Evolutionary conservation across 2,888 invertebrate genomes (phyloP).

Genomic region (Platycnemis pennipes): DNA sequence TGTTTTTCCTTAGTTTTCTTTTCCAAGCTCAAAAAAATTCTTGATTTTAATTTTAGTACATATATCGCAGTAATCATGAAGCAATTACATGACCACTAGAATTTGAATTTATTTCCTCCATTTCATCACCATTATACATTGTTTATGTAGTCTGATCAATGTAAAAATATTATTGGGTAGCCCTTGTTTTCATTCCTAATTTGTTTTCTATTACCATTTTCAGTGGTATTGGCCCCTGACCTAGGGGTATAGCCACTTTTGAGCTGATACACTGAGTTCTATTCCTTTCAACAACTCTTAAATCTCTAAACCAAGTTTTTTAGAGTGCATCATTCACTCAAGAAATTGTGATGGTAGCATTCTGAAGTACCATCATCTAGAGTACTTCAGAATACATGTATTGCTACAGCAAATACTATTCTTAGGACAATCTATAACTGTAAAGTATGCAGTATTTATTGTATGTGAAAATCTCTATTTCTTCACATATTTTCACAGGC

Average conservation of each 20-base stretch:
- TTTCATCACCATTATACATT: neutral
- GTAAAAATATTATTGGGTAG: neutral
- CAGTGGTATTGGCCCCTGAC: neutral
- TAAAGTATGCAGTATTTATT: neutral
- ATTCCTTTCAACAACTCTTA: neutral
- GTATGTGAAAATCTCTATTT: neutral
- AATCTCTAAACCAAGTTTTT: neutral
- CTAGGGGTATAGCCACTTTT: neutral
- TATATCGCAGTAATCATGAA: neutral
- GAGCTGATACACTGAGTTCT: neutral
- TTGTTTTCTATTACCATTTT: neutral
- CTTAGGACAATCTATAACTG: neutral
- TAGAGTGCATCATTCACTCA: neutral
- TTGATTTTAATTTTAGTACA: neutral
- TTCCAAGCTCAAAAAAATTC: neutral
- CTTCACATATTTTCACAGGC: constrained; percentile 11
- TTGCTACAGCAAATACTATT: neutral
- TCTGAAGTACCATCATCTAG: neutral
- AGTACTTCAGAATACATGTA: neutral
- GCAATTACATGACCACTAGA: neutral
- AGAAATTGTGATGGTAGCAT: neutral
- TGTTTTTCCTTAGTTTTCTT: neutral
- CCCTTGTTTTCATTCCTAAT: neutral
- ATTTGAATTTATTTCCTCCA: neutral
- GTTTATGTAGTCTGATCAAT: neutral